Percentiles rank a stretch among this genome's conserved stretches.
Evolutionary conservation across 2,888 invertebrate genomes (phyloP).

Genomic region (Folsomia manolachei): DNA sequence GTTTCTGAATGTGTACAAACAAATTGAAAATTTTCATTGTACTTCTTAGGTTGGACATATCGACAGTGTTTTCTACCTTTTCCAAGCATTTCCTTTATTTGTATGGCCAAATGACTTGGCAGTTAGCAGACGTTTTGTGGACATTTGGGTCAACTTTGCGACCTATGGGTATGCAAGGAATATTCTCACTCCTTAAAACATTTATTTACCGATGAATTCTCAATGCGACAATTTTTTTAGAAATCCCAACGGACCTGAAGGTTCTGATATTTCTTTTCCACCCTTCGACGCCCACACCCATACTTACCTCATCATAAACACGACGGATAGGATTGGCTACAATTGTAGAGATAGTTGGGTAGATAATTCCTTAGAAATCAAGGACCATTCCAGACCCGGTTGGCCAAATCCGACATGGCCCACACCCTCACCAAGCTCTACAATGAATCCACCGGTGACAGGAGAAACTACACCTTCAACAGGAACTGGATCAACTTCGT

Average conservation of each 20-base stretch:
- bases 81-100: conserved; percentile 18
- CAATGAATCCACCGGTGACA: too few relatives aligned
- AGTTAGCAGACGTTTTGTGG: conserved; percentile 20
- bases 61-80: conserved; percentile 23
- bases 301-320: conserved; percentile 18
- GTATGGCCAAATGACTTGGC: conserved; percentile 6
- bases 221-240: too few relatives aligned
- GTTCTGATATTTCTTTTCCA: background rate
- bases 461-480: too few relatives aligned
- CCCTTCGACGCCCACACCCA: conserved; percentile 27
- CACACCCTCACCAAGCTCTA: too few relatives aligned
- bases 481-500: too few relatives aligned
- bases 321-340: conserved; percentile 15
- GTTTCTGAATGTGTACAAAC: too few relatives aligned
- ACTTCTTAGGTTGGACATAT: background rate
- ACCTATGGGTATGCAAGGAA: conserved; percentile 23
- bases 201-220: too few relatives aligned
- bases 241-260: conserved; percentile 24
- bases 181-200: background rate
- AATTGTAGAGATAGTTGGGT: conserved; percentile 26
- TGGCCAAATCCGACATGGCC: too few relatives aligned
- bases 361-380: conserved; percentile 23
- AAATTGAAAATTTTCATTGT: background rate
- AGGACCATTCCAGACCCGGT: background rate
- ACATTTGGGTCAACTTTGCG: conserved; percentile 34